Evolutionary conservation across 2,797 vertebrate species (phyloP).

Genomic region (Molossus molossus): DNA sequence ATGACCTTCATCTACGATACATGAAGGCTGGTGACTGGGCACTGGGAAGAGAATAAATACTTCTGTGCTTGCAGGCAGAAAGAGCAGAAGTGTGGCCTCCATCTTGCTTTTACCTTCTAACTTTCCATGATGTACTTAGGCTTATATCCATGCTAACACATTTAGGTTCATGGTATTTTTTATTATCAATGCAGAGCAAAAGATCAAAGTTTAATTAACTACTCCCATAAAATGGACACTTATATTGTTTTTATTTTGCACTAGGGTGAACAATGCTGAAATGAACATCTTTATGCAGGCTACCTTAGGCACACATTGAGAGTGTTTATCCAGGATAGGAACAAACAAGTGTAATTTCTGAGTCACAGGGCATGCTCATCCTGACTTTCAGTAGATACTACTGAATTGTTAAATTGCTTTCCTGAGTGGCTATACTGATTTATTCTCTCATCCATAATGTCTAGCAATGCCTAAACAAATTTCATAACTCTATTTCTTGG

Average conservation of each 20-base stretch:
- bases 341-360: background rate
- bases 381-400: background rate
- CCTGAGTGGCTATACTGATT: background rate
- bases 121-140: background rate
- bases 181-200: background rate
- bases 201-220: background rate
- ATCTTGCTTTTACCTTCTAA: background rate
- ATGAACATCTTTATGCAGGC: background rate
- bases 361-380: background rate
- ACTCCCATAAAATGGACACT: background rate
- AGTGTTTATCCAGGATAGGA: background rate
- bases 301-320: background rate
- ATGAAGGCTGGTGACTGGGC: background rate
- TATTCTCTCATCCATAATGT: background rate
- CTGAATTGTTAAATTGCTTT: background rate
- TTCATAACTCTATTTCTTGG: background rate
- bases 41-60: background rate
- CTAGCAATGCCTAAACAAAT: background rate
- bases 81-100: background rate
- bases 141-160: background rate
- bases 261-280: background rate
- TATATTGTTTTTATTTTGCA: background rate
- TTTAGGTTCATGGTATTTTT: background rate
- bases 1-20: background rate
- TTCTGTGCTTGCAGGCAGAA: background rate